phyloP scores from a whole-genome alignment of 2,113 vertebrate species.

The Chloropsis cyanopogon region DNA sequence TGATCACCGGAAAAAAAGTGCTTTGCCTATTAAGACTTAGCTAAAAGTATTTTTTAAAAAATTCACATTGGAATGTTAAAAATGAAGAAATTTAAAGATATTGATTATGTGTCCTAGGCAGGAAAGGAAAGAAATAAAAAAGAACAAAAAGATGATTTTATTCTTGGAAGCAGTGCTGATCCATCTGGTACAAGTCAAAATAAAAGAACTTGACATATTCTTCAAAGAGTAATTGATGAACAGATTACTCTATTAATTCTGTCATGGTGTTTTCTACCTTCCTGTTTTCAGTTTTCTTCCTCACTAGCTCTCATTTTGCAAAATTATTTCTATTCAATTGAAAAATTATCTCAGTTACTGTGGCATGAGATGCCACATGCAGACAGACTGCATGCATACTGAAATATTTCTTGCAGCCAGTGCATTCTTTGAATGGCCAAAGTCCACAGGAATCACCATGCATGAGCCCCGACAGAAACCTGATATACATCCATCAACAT shows the following conservation, averaged over 20 bases:
- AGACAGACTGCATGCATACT: rapidly evolving
- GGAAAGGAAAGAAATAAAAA: background rate
- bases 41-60: background rate
- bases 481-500: background rate
- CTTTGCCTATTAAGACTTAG: background rate
- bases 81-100: background rate
- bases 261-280: background rate
- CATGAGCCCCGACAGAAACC: background rate
- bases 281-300: background rate
- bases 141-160: background rate
- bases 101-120: background rate
- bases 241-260: background rate
- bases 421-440: background rate
- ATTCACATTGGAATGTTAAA: background rate
- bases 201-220: background rate
- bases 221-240: background rate
- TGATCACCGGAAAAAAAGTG: background rate
- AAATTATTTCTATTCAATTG: background rate
- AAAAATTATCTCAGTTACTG: background rate
- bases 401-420: background rate
- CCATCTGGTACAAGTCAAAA: background rate
- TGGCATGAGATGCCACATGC: background rate
- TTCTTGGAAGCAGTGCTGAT: background rate
- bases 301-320: background rate
- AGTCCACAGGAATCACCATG: background rate